These are phyloP conservation scores for Xenopus laevis DNA, from an alignment of 2,113 vertebrate genomes.

Conservation along the genomic window DNA sequence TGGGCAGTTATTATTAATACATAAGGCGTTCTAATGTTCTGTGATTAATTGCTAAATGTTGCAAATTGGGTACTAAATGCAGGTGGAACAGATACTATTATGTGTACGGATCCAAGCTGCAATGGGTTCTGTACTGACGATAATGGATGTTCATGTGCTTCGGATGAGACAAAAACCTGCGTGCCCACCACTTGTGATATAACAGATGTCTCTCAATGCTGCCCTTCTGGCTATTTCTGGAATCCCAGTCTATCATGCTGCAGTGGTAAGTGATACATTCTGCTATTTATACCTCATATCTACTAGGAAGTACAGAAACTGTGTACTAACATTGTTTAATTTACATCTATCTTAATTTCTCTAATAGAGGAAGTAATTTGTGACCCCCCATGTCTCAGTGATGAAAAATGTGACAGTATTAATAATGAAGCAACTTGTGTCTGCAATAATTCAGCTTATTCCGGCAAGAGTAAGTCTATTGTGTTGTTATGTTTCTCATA, in stretches of 20 bases:
- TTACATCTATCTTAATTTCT: not conserved
- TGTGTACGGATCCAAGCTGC: not conserved
- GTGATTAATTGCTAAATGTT: too few species aligned
- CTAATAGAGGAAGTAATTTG: not conserved
- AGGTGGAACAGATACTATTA: not conserved
- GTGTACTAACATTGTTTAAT: not conserved
- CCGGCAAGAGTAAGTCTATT: not conserved
- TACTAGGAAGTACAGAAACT: not conserved
- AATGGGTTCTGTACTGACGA: not conserved
- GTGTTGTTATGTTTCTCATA: not conserved
- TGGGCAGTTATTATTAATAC: too few species aligned
- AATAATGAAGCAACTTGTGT: not conserved
- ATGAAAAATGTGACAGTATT: not conserved
- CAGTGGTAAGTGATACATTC: not conserved
- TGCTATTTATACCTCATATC: too few species aligned
- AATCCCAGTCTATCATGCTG: not conserved
- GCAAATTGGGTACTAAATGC: not conserved
- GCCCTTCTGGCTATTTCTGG: not conserved
- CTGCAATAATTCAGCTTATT: not conserved
- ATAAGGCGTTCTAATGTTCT: too few species aligned
- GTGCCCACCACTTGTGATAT: not conserved
- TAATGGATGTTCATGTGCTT: not conserved
- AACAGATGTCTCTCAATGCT: not conserved
- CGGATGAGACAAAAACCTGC: not conserved
- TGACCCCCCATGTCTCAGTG: not conserved